Conservation (phyloP, 2,797 vertebrate genomes). For the Melanogrammus aeglefinus region DNA sequence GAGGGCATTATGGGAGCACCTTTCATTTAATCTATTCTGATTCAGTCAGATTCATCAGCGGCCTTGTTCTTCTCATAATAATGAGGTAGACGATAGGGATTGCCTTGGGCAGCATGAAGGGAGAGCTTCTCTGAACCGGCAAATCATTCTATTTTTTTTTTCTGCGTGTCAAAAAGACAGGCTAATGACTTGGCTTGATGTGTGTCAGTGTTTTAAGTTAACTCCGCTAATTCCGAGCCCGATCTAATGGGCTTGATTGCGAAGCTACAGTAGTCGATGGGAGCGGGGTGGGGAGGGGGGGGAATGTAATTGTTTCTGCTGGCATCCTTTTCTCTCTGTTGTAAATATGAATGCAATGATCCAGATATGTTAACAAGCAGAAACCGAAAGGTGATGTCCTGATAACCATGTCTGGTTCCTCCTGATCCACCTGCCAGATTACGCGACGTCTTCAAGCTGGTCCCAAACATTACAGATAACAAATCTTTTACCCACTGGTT, state of each 20-base stretch:
- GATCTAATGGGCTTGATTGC: slow-evolving; percentile 70
- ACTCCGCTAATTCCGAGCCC: slow-evolving; percentile 65
- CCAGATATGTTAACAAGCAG: slow-evolving; percentile 71
- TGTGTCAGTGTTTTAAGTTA: slow-evolving; percentile 67
- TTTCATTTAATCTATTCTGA: slow-evolving; percentile 64
- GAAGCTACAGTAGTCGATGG: slow-evolving; percentile 49
- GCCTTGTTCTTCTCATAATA: slow-evolving; percentile 68
- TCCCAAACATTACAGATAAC: slow-evolving; percentile 32
- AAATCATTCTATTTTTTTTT: slow-evolving; percentile 60
- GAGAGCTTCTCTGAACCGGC: slow-evolving; percentile 68
- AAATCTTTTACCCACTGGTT: slow-evolving; percentile 31
- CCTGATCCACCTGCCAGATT: slow-evolving; percentile 47
- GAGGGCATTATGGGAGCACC: slow-evolving; percentile 57
- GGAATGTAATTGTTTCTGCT: slow-evolving; percentile 72
- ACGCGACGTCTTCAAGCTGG: slow-evolving; percentile 39
- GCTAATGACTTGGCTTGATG: slow-evolving; percentile 67
- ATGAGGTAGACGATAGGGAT: slow-evolving; percentile 61
- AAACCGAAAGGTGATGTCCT: slow-evolving; percentile 59
- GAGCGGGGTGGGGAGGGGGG: slow-evolving; percentile 9
- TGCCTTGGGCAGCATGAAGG: slow-evolving; percentile 62
- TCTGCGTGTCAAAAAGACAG: slow-evolving; percentile 62
- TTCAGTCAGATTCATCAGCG: slow-evolving; percentile 63
- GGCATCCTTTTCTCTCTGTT: slow-evolving; percentile 56
- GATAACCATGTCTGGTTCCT: slow-evolving; percentile 61
- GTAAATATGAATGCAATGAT: slow-evolving; percentile 70